Conservation (phyloP, 2,888 invertebrate species). For the Ecliptopera silaceata region DNA sequence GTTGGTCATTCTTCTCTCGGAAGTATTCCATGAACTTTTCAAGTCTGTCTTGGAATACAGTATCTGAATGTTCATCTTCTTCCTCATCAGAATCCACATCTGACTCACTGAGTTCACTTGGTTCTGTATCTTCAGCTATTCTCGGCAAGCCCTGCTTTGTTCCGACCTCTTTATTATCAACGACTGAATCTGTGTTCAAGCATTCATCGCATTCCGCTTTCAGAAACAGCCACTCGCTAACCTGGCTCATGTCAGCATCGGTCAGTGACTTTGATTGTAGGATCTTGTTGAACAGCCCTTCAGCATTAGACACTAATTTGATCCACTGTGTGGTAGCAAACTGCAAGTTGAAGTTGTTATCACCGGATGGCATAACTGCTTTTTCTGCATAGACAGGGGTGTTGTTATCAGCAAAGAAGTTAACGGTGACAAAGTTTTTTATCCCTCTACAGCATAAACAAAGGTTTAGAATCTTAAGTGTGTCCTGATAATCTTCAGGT, state of each 20-base stretch:
- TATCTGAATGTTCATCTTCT: slow-evolving; percentile 82
- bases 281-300: slow-evolving; percentile 90
- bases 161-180: slow-evolving; percentile 69
- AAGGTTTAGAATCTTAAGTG: slow-evolving; percentile 86
- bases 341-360: slow-evolving; percentile 87
- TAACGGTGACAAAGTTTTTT: slow-evolving; percentile 87
- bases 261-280: slow-evolving; percentile 87
- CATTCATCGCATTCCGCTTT: slow-evolving; percentile 95
- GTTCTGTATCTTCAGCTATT: slow-evolving; percentile 81
- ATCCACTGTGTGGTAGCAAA: slow-evolving; percentile 93
- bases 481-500: slow-evolving; percentile 86
- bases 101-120: slow-evolving; percentile 84
- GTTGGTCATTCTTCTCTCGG: slow-evolving; percentile 86
- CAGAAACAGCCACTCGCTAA: slow-evolving; percentile 91
- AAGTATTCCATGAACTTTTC: slow-evolving; percentile 89
- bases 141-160: slow-evolving; percentile 75
- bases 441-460: slow-evolving; percentile 86
- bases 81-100: slow-evolving; percentile 85
- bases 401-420: slow-evolving; percentile 86
- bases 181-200: slow-evolving; percentile 82
- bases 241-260: slow-evolving; percentile 88
- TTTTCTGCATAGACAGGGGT: slow-evolving; percentile 80
- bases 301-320: slow-evolving; percentile 92
- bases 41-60: slow-evolving; percentile 87
- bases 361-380: slow-evolving; percentile 52